Percentiles rank a stretch among this genome's conserved stretches.
These are phyloP conservation scores for Musca domestica DNA, from an alignment of 1,140 invertebrate genomes.

Conservation along the genomic window DNA sequence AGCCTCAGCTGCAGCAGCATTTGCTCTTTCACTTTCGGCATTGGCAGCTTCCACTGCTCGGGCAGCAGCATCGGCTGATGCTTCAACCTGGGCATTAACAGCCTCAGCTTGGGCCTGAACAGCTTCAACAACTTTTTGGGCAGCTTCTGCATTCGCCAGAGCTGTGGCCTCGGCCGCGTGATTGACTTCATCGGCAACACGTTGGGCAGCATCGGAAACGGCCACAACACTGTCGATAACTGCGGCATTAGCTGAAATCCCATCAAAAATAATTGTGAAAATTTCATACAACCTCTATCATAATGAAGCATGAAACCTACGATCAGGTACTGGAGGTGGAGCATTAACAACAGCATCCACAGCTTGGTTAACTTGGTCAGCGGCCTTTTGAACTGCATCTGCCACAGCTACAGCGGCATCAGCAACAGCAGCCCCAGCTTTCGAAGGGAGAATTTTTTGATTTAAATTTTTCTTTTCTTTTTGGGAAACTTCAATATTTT, in stretches of 20 bases:
- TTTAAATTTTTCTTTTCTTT: slow-evolving; percentile 33
- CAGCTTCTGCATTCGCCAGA: slow-evolving; percentile 24
- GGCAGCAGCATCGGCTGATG: slow-evolving; percentile 6
- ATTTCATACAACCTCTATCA: too few relatives aligned
- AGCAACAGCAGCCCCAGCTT: slow-evolving; percentile 8
- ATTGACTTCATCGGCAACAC: not conserved
- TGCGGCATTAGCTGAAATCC: not conserved
- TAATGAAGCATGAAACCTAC: slow-evolving; percentile 31
- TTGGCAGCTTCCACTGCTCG: slow-evolving; percentile 32
- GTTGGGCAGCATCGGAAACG: not conserved
- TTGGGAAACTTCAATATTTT: slow-evolving; percentile 32
- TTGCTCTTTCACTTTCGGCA: slow-evolving; percentile 34
- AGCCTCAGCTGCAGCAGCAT: slow-evolving; percentile 33
- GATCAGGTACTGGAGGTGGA: slow-evolving; percentile 8
- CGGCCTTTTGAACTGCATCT: not conserved
- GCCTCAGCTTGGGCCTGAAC: not conserved
- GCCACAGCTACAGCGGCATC: not conserved
- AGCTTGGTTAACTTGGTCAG: not conserved
- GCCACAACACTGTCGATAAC: slow-evolving; percentile 1
- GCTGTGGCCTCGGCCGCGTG: slow-evolving; percentile 8
- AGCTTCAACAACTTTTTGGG: slow-evolving; percentile 29
- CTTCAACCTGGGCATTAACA: not conserved
- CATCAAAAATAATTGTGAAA: not conserved
- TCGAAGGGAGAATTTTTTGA: slow-evolving; percentile 28
- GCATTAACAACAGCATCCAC: not conserved